These are phyloP conservation scores for Sinonovacula constricta DNA, from an alignment of 1,140 invertebrate genomes.

Conservation along the genomic window DNA sequence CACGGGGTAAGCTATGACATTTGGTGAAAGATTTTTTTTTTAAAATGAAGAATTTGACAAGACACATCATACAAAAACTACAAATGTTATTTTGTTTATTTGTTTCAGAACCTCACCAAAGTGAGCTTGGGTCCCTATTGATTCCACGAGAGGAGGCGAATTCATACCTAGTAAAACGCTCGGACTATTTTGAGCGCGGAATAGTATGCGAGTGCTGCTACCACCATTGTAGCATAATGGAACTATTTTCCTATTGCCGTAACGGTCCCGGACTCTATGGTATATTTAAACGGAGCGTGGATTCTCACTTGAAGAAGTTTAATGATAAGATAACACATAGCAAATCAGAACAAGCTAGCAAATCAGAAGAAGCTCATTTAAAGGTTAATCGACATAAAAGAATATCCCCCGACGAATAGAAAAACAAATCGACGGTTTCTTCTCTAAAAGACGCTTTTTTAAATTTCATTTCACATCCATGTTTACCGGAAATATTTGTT, in stretches of 20 bases:
- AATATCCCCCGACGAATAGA: too few species aligned
- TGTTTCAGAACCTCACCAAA: conserved; percentile 11
- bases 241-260: conserved; percentile 30
- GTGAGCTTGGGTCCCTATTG: neutral
- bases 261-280: conserved; percentile 10
- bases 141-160: conserved; percentile 27
- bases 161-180: conserved; percentile 38
- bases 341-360: neutral
- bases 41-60: too few species aligned
- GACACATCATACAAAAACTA: too few species aligned
- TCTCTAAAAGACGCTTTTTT: too few species aligned
- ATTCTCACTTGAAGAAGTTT: conserved; percentile 8
- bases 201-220: conserved; percentile 46
- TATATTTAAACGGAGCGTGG: conserved; percentile 30
- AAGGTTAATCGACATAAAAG: too few species aligned
- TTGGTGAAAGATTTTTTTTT: too few species aligned
- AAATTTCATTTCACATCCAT: too few species aligned
- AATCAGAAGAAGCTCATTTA: too few species aligned
- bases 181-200: conserved; percentile 13
- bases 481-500: too few species aligned
- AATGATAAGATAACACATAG: neutral
- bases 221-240: conserved; percentile 13
- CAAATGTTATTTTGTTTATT: neutral
- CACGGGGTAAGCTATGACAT: too few species aligned
- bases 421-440: too few species aligned